Conservation (phyloP, 2,888 invertebrate species). For the Mycalesis mineus region DNA sequence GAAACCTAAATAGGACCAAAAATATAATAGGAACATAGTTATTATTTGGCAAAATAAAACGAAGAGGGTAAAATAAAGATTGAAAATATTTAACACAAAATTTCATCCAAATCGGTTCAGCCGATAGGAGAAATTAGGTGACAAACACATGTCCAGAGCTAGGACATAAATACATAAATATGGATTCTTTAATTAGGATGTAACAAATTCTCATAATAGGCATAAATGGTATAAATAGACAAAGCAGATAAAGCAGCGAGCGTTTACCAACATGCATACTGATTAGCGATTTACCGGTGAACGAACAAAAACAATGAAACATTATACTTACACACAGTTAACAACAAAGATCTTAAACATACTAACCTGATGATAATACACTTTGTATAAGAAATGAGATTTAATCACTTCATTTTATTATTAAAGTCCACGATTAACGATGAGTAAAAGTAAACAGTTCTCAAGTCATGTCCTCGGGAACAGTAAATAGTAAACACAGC, state of each 20-base stretch:
- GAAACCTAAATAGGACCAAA: too few relatives aligned
- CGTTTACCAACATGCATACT: background rate
- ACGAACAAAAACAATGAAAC: background rate
- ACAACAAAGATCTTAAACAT: background rate
- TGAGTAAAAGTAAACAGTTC: background rate
- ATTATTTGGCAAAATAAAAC: too few relatives aligned
- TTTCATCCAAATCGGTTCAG: too few relatives aligned
- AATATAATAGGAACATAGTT: too few relatives aligned
- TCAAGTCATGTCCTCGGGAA: background rate
- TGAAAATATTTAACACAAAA: too few relatives aligned
- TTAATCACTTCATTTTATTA: background rate
- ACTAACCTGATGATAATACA: background rate
- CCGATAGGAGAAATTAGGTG: too few relatives aligned
- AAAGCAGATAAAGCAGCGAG: background rate
- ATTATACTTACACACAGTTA: background rate
- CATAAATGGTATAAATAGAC: background rate
- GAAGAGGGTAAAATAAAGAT: too few relatives aligned
- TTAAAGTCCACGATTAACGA: background rate
- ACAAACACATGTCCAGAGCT: too few relatives aligned
- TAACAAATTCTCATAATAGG: too few relatives aligned
- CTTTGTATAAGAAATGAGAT: background rate
- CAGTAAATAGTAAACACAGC: background rate
- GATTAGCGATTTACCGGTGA: background rate
- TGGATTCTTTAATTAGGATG: too few relatives aligned
- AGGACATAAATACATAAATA: too few relatives aligned